Conservation (phyloP, 2,888 invertebrate species). For the Agriopis leucophaearia region DNA sequence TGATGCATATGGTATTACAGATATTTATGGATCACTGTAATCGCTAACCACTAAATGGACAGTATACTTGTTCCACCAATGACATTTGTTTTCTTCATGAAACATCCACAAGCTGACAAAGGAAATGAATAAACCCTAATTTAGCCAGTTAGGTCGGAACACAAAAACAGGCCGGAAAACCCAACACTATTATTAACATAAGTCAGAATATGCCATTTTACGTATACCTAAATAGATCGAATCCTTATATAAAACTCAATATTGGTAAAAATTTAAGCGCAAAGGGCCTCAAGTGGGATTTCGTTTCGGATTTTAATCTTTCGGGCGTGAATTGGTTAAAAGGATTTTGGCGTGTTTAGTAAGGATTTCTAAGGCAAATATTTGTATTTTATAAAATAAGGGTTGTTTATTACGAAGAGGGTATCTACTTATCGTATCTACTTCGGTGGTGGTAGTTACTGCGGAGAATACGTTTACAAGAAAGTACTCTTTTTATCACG, state of each 20-base stretch:
- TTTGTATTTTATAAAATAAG: slow-evolving; percentile 1
- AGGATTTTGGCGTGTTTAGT: slow-evolving; percentile 7
- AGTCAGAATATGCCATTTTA: slow-evolving; percentile 14
- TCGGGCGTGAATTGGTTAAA: slow-evolving; percentile 1
- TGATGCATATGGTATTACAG: too few species aligned
- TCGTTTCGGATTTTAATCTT: slow-evolving; percentile 17
- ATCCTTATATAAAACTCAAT: slow-evolving; percentile 16
- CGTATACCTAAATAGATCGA: slow-evolving; percentile 16
- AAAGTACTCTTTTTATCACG: too few species aligned
- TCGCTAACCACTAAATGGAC: too few species aligned
- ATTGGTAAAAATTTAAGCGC: slow-evolving; percentile 17
- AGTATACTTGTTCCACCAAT: too few species aligned
- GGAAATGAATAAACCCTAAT: background rate
- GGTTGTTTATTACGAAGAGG: background rate
- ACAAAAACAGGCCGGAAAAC: background rate
- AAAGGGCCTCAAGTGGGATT: slow-evolving; percentile 1
- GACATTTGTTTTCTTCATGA: too few species aligned
- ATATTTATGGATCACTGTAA: too few species aligned
- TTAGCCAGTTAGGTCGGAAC: slow-evolving; percentile 1
- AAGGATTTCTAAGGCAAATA: background rate
- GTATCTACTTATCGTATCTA: too few species aligned
- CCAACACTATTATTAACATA: slow-evolving; percentile 12
- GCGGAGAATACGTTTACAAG: too few species aligned
- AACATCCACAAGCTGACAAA: background rate
- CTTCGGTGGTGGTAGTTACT: background rate